A percentile compares a stretch with the other conserved stretches of the same genome.
phyloP scores from a whole-genome alignment of 37 sponge, comb jelly and placozoan species.

The Axinella damicornis region DNA sequence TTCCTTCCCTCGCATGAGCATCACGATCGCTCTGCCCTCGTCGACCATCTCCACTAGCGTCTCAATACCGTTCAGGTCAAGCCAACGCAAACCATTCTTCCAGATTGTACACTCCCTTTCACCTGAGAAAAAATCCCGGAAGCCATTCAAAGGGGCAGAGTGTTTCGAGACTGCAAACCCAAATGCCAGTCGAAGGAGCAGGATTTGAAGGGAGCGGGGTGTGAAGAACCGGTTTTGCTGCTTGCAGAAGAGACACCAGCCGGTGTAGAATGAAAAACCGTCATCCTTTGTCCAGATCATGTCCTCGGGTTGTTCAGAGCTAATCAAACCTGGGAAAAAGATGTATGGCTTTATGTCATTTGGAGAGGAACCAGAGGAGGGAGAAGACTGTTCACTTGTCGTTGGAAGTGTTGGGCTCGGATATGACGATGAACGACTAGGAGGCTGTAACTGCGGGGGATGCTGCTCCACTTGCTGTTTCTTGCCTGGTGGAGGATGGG shows the following conservation, averaged over 20 bases:
- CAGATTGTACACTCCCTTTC: constrained; percentile 43
- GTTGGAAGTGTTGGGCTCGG: too few species aligned
- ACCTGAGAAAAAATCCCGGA: background rate
- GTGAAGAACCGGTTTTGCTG: constrained; percentile 30
- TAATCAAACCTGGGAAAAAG: constrained; percentile 55
- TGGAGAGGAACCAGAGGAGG: background rate
- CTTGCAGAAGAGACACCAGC: constrained; percentile 44
- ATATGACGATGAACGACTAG: too few species aligned
- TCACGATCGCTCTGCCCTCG: constrained; percentile 28
- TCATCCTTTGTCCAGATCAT: constrained; percentile 24
- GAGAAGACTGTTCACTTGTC: too few species aligned
- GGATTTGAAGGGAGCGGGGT: constrained; percentile 32
- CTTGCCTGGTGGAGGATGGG: background rate
- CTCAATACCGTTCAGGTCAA: constrained; percentile 52
- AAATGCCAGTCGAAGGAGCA: constrained; percentile 36
- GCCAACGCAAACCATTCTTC: constrained; percentile 60
- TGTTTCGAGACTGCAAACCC: constrained; percentile 36
- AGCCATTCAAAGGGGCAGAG: background rate
- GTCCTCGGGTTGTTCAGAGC: constrained; percentile 10
- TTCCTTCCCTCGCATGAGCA: constrained; percentile 39
- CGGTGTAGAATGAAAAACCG: constrained; percentile 25
- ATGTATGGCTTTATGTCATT: background rate
- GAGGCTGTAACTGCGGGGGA: too few species aligned
- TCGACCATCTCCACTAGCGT: constrained; percentile 48
- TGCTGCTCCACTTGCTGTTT: background rate